phyloP scores from a whole-genome alignment of 1,140 invertebrate species.

The Pseudomyrmex gracilis region DNA sequence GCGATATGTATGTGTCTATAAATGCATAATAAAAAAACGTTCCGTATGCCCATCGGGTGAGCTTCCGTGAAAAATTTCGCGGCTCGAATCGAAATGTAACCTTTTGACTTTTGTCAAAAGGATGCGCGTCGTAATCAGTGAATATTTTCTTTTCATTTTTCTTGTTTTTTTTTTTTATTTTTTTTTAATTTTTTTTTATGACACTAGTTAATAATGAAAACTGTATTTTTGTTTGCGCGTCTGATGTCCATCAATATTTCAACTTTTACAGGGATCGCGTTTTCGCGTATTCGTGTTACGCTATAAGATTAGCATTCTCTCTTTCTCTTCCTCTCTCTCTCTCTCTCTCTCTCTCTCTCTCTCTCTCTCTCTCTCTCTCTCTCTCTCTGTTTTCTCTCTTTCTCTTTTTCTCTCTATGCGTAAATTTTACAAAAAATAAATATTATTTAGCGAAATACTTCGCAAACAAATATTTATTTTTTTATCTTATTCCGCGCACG shows the following conservation, averaged over 20 bases:
- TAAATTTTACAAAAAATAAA: neutral
- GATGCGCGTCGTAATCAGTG: neutral
- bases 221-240: neutral
- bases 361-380: neutral
- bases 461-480: slow-evolving; percentile 11
- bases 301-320: neutral
- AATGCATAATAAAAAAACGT: slow-evolving; percentile 85
- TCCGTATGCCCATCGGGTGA: slow-evolving; percentile 61
- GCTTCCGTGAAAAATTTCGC: slow-evolving; percentile 42
- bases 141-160: neutral
- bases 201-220: neutral
- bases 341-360: too few species aligned
- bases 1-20: slow-evolving; percentile 84
- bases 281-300: neutral
- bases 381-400: too few species aligned
- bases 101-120: neutral
- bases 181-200: neutral
- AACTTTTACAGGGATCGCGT: neutral
- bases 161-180: too few species aligned
- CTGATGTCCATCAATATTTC: neutral
- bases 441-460: slow-evolving; percentile 3
- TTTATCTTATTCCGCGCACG: neutral
- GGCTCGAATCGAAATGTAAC: slow-evolving; percentile 30
- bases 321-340: too few species aligned
- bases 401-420: neutral